phyloP scores from a whole-genome alignment of 2,797 vertebrate species.

The Heterohyrax brucei region DNA sequence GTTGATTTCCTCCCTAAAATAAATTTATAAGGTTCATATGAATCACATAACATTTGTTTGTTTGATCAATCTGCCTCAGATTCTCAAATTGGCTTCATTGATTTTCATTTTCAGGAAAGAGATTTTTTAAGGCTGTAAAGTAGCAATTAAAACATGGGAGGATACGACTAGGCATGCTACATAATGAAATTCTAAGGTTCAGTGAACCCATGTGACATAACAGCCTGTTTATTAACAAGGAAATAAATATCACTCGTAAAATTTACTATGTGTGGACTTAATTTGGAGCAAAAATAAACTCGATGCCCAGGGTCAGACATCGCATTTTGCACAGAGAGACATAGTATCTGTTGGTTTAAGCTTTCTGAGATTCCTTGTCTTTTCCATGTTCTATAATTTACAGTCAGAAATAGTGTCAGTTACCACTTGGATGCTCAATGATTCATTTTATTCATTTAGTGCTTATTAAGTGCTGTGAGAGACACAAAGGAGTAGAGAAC shows the following conservation, averaged over 20 bases:
- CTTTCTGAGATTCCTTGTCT: not conserved
- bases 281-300: constrained; percentile 55
- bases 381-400: not conserved
- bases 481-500: not conserved
- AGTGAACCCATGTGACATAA: not conserved
- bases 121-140: constrained; percentile 73
- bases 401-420: not conserved
- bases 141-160: constrained; percentile 54
- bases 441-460: not conserved
- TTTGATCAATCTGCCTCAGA: not conserved
- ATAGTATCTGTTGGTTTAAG: not conserved
- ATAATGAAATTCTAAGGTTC: constrained; percentile 69
- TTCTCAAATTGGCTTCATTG: constrained; percentile 61
- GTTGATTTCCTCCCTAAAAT: constrained; percentile 59
- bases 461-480: not conserved
- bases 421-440: not conserved
- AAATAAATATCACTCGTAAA: constrained; percentile 63
- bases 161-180: not conserved
- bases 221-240: constrained; percentile 56
- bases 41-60: not conserved
- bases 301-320: constrained; percentile 29
- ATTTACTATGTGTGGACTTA: constrained; percentile 15
- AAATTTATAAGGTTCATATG: constrained; percentile 38
- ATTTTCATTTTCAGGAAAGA: constrained; percentile 69
- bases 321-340: not conserved